These are phyloP conservation scores for Delphinapterus leucas DNA, from an alignment of 2,113 vertebrate species.

Conservation along the genomic window DNA sequence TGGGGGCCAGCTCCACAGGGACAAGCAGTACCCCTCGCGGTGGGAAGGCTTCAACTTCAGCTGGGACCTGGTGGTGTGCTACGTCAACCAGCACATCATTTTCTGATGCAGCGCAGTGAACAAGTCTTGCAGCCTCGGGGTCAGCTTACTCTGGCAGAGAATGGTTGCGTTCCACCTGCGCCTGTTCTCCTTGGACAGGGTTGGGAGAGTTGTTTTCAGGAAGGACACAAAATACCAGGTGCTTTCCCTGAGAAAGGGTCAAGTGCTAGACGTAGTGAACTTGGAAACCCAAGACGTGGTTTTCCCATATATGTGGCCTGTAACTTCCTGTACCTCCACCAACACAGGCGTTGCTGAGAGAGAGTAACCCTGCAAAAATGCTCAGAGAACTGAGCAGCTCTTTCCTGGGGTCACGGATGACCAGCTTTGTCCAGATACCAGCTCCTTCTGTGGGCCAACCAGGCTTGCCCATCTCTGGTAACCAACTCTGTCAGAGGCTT, in stretches of 20 bases:
- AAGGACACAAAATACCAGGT: too few relatives aligned
- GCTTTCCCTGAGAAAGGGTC: too few relatives aligned
- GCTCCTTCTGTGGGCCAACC: background rate
- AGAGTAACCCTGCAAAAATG: background rate
- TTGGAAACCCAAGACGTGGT: too few relatives aligned
- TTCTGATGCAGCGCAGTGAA: background rate
- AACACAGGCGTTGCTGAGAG: too few relatives aligned
- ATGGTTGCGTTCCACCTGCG: too few relatives aligned
- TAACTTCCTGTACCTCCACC: too few relatives aligned
- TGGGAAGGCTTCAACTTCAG: background rate
- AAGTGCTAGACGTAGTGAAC: too few relatives aligned
- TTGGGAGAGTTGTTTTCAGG: too few relatives aligned
- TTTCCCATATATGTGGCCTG: too few relatives aligned
- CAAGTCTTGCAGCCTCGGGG: background rate
- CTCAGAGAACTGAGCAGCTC: background rate
- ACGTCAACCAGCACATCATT: background rate
- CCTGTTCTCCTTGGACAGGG: too few relatives aligned
- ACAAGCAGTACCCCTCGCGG: background rate
- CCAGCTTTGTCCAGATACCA: background rate
- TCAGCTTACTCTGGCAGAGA: too few relatives aligned
- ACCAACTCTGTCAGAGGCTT: background rate
- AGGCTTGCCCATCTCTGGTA: background rate
- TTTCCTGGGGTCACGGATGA: background rate
- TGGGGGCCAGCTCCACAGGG: background rate
- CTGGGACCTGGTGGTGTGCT: slow-evolving; percentile 54